A percentile compares a stretch with the other conserved stretches of the same genome.
Evolutionary conservation across 1,140 invertebrate genomes (phyloP).

Genomic region (Pachyrhynchus sulphureomaculatus): DNA sequence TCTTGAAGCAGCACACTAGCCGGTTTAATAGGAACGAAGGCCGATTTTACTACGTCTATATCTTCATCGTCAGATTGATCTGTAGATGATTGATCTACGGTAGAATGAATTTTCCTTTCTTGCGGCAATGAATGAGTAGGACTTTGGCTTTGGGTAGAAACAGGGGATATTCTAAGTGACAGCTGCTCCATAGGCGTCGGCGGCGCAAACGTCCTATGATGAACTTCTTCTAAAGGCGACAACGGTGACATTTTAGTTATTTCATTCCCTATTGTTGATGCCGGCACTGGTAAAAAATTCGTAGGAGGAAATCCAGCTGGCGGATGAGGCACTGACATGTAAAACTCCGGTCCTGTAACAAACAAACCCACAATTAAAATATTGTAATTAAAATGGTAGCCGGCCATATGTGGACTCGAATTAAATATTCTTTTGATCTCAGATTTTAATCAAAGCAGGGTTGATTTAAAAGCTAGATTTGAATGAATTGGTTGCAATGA

Average conservation of each 20-base stretch:
- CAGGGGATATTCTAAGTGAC: conserved; percentile 38
- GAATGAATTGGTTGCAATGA: conserved; percentile 23
- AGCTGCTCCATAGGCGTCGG: conserved; percentile 40
- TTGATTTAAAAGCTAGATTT: conserved; percentile 24
- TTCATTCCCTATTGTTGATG: conserved; percentile 9
- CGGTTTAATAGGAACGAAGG: conserved; percentile 64
- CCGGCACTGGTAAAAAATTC: conserved; percentile 32
- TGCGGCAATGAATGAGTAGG: conserved; percentile 33
- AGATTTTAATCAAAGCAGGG: conserved; percentile 23
- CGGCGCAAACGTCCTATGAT: conserved; percentile 15
- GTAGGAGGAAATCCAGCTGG: conserved; percentile 50
- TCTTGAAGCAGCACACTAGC: conserved; percentile 51
- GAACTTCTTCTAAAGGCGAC: conserved; percentile 30
- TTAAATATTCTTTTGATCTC: conserved; percentile 32
- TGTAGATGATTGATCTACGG: conserved; percentile 60
- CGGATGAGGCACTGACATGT: conserved; percentile 52
- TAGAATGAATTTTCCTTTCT: conserved; percentile 59
- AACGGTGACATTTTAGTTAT: conserved; percentile 28
- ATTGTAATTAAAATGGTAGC: conserved; percentile 24
- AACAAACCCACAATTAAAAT: conserved; percentile 26
- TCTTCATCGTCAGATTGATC: conserved; percentile 63
- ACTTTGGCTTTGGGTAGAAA: conserved; percentile 39
- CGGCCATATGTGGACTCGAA: conserved; percentile 24
- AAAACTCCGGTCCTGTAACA: conserved; percentile 46
- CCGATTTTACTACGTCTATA: conserved; percentile 74